These are phyloP conservation scores for Mormoops blainvillei DNA, from an alignment of 2,113 vertebrate species.

Conservation along the genomic window DNA sequence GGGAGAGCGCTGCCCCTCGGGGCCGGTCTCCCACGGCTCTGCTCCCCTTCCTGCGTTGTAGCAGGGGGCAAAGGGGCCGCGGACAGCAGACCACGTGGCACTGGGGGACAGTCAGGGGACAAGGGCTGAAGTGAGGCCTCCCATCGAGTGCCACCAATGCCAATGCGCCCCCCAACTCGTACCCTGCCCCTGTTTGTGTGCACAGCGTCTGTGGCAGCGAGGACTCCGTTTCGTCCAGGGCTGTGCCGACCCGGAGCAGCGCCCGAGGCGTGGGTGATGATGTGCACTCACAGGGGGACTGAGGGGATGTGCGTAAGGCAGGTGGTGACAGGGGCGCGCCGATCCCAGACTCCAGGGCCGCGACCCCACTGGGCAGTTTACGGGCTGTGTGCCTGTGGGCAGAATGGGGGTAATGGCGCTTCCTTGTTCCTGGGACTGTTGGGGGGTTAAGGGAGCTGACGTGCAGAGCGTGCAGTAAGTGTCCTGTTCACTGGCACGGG, in stretches of 20 bases:
- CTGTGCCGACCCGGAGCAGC: neutral
- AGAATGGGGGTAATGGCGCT: neutral
- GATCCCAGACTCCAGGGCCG: neutral
- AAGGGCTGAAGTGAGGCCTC: rapidly evolving
- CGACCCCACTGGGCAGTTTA: rapidly evolving
- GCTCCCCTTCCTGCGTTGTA: rapidly evolving
- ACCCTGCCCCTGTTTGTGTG: no score
- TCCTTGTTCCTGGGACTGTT: neutral
- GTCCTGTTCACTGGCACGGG: no score
- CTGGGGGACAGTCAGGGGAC: neutral
- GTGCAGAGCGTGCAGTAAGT: no score
- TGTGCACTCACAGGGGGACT: neutral
- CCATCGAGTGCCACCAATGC: rapidly evolving
- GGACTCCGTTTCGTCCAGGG: neutral
- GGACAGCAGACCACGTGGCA: neutral
- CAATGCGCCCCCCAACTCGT: rapidly evolving
- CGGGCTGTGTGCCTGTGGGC: neutral
- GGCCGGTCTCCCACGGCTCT: no score
- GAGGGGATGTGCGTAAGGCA: neutral
- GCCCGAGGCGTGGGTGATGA: neutral
- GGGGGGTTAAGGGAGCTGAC: neutral
- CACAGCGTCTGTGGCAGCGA: neutral
- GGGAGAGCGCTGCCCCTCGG: neutral
- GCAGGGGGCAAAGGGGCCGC: neutral
- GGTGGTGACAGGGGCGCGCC: neutral